Evolutionary conservation across 1,140 invertebrate species (phyloP).

Genomic region (Pseudomyrmex gracilis): DNA sequence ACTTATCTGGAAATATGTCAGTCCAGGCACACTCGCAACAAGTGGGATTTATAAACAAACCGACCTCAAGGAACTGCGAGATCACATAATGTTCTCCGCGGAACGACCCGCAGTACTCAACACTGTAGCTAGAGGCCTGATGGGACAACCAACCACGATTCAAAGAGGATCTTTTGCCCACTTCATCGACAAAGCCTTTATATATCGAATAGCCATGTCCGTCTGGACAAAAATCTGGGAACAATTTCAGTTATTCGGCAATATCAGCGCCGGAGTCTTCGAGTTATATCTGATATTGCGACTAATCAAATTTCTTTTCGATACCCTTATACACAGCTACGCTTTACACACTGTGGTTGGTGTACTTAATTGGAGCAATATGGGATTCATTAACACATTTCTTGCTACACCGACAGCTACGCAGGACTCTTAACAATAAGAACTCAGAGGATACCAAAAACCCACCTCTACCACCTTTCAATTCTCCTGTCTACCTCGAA

Average conservation of each 20-base stretch:
- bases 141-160: background rate
- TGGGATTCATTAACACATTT: background rate
- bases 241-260: background rate
- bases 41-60: conserved; percentile 3
- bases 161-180: background rate
- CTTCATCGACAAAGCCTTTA: background rate
- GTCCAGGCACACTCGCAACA: background rate
- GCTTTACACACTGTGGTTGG: background rate
- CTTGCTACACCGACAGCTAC: background rate
- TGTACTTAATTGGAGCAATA: background rate
- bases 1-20: background rate
- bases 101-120: too few relatives aligned
- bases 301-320: background rate
- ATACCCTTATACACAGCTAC: background rate
- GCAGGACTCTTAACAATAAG: too few relatives aligned
- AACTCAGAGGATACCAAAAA: too few relatives aligned
- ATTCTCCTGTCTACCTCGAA: too few relatives aligned
- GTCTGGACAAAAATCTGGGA: background rate
- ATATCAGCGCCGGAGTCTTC: background rate
- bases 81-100: conserved; percentile 48
- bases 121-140: background rate
- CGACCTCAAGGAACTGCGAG: background rate
- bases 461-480: too few relatives aligned
- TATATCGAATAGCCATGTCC: background rate
- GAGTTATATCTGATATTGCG: background rate